Evolutionary conservation across 1,140 invertebrate species (phyloP), one percentile per base, ranked within the genome.

Genomic region (Globodera ellingtonae): DNA sequence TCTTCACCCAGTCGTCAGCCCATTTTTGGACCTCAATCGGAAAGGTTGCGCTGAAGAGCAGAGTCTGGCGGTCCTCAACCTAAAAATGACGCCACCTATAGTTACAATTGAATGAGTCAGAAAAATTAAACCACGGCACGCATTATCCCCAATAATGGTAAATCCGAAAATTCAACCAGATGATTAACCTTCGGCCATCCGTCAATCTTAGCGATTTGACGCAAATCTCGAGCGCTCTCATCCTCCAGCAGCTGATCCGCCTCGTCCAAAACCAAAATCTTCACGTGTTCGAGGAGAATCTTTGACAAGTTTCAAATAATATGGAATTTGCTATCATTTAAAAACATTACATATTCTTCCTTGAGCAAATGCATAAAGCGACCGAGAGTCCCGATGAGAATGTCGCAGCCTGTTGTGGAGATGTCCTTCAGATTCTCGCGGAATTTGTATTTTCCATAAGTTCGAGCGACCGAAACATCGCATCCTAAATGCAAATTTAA

Each of bases 181-280:
- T 35, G 35, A 35, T 35, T 35, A 35, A 87, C 86, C 65, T 52
- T 56, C 7, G 88, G 84, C 73, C 86, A 87, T 4, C 66, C 71
- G 6, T 59, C 35, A 21, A 75, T 66, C 21, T 66, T 50, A 44
- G 75, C 65, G 10, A 89, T 85, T n/a, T 73, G 69, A 9, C 80
- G 24, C 50, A 89, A 71, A 65, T 89, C 88, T 47, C 73, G 78
- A 47, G 72, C 77, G 90, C 88, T 89, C 44, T 80, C 78, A 35
- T 82, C 94, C 84, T 98, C 95, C 44, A 98, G 89, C 95, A 98
- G 97, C n/a, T 95, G 91, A 90, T 98, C 96, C 5, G 96, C 97
- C 90, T 98, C 97, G 89, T 98, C 97, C 4, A 98, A 90, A 0
- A 98, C 94, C 0, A 97, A 90, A 87, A 93, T 96, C 6, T 93